Conservation (phyloP, 2,797 vertebrate genomes). For the Otus scops region DNA sequence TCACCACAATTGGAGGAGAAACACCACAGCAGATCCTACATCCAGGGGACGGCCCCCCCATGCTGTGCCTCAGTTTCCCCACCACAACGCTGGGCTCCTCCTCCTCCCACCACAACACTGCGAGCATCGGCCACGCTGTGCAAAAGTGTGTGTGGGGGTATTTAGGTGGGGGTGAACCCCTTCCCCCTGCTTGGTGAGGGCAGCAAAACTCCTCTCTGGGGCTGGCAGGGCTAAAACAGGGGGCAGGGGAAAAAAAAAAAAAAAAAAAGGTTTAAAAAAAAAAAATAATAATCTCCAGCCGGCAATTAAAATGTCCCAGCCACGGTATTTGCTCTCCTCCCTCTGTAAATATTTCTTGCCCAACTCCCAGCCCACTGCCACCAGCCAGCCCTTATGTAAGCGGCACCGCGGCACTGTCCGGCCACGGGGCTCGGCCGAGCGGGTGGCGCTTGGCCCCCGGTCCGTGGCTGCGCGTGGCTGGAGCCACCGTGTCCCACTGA, state of each 20-base stretch:
- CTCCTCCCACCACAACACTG: neutral
- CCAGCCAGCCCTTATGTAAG: slow-evolving; percentile 50
- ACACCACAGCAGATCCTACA: neutral
- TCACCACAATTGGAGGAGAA: fast-evolving
- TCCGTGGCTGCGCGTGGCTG: neutral
- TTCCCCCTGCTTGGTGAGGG: too few species aligned
- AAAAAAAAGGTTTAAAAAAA: neutral
- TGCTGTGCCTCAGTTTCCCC: neutral
- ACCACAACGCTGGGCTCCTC: fast-evolving
- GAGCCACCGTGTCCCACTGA: slow-evolving; percentile 61
- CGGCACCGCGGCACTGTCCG: neutral
- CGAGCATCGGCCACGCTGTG: fast-evolving
- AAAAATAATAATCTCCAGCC: neutral
- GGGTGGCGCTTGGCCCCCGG: neutral
- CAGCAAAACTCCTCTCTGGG: neutral
- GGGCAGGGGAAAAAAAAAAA: neutral
- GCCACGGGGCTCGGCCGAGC: neutral
- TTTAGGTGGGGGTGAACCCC: neutral
- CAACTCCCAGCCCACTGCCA: slow-evolving; percentile 8
- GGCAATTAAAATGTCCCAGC: slow-evolving; percentile 62
- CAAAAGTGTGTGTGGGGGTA: fast-evolving
- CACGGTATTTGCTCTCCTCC: slow-evolving; percentile 40
- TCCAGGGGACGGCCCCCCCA: fast-evolving
- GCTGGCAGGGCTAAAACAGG: fast-evolving
- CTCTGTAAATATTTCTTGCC: slow-evolving; percentile 45